Evolutionary conservation across 2,113 vertebrate species (phyloP).

Genomic region (Sporophila hypoxantha): DNA sequence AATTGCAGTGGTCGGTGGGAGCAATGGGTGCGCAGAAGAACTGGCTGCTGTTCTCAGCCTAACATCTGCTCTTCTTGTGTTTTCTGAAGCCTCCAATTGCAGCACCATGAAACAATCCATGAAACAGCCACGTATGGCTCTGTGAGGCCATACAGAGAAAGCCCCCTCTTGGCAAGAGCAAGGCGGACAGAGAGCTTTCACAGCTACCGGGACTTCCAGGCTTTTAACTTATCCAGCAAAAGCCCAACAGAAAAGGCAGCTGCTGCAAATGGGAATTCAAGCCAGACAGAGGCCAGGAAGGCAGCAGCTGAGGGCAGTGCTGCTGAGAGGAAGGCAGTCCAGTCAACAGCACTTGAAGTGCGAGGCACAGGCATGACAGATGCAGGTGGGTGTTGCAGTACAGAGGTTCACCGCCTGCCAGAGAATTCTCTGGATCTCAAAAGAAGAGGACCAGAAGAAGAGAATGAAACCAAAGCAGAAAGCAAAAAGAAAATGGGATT

Average conservation of each 20-base stretch:
- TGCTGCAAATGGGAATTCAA: constrained; percentile 57
- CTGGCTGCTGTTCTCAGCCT: not conserved
- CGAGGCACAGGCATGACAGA: constrained; percentile 66
- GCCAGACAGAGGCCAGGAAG: constrained; percentile 62
- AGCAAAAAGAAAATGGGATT: constrained; percentile 78
- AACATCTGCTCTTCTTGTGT: not conserved
- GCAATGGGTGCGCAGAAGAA: not conserved
- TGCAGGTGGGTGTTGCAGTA: constrained; percentile 15
- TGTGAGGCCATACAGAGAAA: constrained; percentile 90
- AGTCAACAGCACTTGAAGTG: constrained; percentile 54
- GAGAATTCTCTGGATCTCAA: constrained; percentile 76
- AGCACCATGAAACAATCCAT: constrained; percentile 78
- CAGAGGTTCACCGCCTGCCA: constrained; percentile 60
- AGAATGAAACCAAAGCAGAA: constrained; percentile 71
- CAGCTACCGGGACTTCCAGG: constrained; percentile 90
- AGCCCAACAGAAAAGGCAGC: constrained; percentile 69
- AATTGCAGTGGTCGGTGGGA: not conserved
- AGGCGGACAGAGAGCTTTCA: constrained; percentile 93
- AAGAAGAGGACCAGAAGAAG: constrained; percentile 76
- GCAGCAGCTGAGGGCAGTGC: constrained; percentile 63
- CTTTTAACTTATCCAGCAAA: constrained; percentile 73
- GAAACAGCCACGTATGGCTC: constrained; percentile 87
- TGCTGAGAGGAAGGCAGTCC: constrained; percentile 67
- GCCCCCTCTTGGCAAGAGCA: constrained; percentile 88
- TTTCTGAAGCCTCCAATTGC: constrained; percentile 84